A percentile compares a stretch with the other conserved stretches of the same genome.
Conservation (phyloP, 2,113 vertebrate genomes). For the Syrrhaptes paradoxus region DNA sequence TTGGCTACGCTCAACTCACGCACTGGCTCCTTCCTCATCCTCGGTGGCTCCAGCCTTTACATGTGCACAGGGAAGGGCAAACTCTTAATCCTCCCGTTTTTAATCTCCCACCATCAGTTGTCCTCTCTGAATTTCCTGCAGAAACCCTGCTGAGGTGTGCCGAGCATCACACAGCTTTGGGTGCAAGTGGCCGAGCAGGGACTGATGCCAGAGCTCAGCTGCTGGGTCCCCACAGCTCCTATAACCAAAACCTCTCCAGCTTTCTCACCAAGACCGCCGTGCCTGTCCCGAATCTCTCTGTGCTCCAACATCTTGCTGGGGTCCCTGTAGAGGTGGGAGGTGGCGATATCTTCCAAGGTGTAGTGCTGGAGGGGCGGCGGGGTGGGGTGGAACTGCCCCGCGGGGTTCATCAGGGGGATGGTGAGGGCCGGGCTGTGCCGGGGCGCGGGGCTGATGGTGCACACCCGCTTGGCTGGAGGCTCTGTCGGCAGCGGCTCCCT, state of each 20-base stretch:
- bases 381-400: constrained; percentile 90
- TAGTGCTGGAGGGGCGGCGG: constrained; percentile 97
- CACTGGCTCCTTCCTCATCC: neutral
- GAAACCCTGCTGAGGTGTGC: neutral
- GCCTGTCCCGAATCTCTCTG: constrained; percentile 90
- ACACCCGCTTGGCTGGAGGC: constrained; percentile 92
- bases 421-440: constrained; percentile 94
- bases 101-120: neutral
- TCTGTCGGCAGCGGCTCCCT: constrained; percentile 85
- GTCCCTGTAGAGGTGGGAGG: constrained; percentile 92
- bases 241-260: neutral
- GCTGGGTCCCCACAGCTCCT: neutral
- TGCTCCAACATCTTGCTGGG: constrained; percentile 90
- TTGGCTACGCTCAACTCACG: neutral
- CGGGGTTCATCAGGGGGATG: constrained; percentile 82
- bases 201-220: neutral
- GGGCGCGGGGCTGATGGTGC: constrained; percentile 97
- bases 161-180: neutral
- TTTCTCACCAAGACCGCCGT: constrained; percentile 82
- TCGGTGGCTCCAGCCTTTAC: neutral
- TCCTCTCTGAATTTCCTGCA: neutral
- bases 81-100: neutral
- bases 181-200: accelerated
- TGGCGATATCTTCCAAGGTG: constrained; percentile 92
- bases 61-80: neutral